Percentiles rank a stretch among this genome's conserved stretches.
Evolutionary conservation across 2,888 invertebrate genomes (phyloP).

Genomic region (Teleiodes luculella): DNA sequence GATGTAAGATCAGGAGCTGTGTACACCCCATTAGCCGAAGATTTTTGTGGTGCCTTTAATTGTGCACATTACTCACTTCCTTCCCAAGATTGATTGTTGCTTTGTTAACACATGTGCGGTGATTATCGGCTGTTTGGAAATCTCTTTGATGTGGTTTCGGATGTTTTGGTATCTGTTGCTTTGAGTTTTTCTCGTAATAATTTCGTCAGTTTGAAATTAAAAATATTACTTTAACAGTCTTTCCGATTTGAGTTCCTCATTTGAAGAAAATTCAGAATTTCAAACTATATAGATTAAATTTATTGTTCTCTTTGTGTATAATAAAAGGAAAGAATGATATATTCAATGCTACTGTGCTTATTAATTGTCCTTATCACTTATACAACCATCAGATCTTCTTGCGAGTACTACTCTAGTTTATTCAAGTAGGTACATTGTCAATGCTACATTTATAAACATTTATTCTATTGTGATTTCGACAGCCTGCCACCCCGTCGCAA

Average conservation of each 20-base stretch:
- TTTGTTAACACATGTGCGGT: conserved; percentile 16
- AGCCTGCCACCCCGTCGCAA: conserved; percentile 23
- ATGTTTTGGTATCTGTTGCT: not conserved
- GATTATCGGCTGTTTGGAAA: not conserved
- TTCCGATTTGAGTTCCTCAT: too few species aligned
- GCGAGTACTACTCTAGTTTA: too few species aligned
- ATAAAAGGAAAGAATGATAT: too few species aligned
- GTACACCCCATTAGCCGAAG: conserved; percentile 31
- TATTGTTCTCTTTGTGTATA: too few species aligned
- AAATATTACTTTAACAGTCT: not conserved
- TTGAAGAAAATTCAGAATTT: too few species aligned
- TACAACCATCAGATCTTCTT: too few species aligned
- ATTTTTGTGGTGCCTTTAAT: conserved; percentile 41
- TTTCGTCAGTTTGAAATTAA: not conserved
- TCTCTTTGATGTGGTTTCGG: conserved; percentile 3
- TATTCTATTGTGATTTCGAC: conserved; percentile 23
- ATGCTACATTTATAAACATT: too few species aligned
- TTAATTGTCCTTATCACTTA: not conserved
- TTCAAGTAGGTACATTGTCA: too few species aligned
- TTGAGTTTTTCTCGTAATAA: not conserved
- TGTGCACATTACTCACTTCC: conserved; percentile 28
- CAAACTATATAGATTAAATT: too few species aligned
- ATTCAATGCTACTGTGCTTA: too few species aligned
- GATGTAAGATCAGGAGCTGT: not conserved
- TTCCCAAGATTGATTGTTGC: conserved; percentile 22